Base-by-base conservation (phyloP, 2,797 vertebrate genomes). In the Diglossa cyanea region DNA sequence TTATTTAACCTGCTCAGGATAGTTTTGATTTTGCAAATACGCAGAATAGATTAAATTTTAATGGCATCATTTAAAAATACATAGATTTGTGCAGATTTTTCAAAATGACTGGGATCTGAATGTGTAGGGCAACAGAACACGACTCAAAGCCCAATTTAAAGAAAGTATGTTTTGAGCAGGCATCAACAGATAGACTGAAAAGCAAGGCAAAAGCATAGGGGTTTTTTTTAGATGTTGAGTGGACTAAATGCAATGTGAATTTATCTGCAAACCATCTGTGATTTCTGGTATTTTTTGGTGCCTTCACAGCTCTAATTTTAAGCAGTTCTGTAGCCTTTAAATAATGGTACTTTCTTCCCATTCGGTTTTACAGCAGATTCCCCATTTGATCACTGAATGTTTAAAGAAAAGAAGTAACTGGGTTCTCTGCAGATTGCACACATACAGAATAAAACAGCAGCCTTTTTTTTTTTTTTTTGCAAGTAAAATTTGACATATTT, bases 281-380 rank as follows among this genome's bases (percentile, higher is more conserved):
- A 88, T 97, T 98, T 98, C 97, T 98, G 97, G 96, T 97, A 95
- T 96, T 97, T 96, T 96, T 97, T 95, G 78, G 86, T 97, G 97
- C 95, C 95, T 98, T 98, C 97, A 66, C 97, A 97, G 92, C 95
- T 98, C 98, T 98, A 98, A 98, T 98, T 98, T 98, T 98, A 98
- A 98, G 97, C 97, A 95, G 97, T 96, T 97, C 97, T 96, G 96
- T 97, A 96, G 96, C 96, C 97, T 98, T 98, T 97, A 97, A 98
- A 98, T 98, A 97, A 98, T 97, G 97, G 97, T 97, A 96, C 96
- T 97, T 97, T 97, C 96, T 96, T 96, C 96, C 94, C 71, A 39
- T 97, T 97, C 0, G 87, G 90, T 95, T 96, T 95, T 95, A 95
- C 96, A 97, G 96, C 96, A 95, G 96, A 95, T 97, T 97, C 96